A percentile compares a stretch with the other conserved stretches of the same genome.
These are phyloP conservation scores for Drosophila trapezifrons DNA, from an alignment of 1,140 invertebrate species.

Conservation along the genomic window DNA sequence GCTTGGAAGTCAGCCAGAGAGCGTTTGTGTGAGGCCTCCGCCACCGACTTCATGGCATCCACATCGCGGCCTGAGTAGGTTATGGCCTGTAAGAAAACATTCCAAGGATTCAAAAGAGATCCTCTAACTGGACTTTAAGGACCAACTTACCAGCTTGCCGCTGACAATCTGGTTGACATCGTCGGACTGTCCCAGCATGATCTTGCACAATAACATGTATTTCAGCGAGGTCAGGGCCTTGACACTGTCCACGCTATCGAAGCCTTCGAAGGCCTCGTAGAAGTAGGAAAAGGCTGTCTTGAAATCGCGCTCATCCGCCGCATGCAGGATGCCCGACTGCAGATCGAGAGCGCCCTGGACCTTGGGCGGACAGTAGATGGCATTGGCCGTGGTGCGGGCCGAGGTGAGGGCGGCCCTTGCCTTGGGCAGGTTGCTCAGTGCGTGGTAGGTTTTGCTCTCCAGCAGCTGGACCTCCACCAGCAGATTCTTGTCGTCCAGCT, in stretches of 20 bases:
- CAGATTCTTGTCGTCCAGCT: constrained; percentile 99
- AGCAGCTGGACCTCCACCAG: constrained; percentile 98
- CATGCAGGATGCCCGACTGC: constrained; percentile 99
- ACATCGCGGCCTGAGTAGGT: constrained; percentile 98
- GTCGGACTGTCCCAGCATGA: constrained; percentile 97
- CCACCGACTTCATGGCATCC: constrained; percentile 99
- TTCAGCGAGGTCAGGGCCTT: constrained; percentile 97
- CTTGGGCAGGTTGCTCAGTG: constrained; percentile 97
- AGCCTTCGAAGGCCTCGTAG: constrained; percentile 99
- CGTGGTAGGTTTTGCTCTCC: constrained; percentile 99
- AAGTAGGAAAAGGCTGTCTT: constrained; percentile 99
- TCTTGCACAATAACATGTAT: constrained; percentile 99
- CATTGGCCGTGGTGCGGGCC: constrained; percentile 99
- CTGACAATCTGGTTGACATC: constrained; percentile 98
- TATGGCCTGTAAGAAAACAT: constrained; percentile 86
- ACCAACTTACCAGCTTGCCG: constrained; percentile 90
- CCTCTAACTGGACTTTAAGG: neutral
- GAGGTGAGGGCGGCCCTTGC: constrained; percentile 98
- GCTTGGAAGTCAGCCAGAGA: constrained; percentile 98
- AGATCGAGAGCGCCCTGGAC: constrained; percentile 98
- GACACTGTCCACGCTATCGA: constrained; percentile 96
- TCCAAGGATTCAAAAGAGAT: neutral
- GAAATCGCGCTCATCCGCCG: constrained; percentile 99
- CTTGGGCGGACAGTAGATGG: constrained; percentile 99
- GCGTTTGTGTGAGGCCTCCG: constrained; percentile 97